Evolutionary conservation across 2,797 vertebrate species (phyloP), one percentile per base, ranked within the genome.

Genomic region (Labroides dimidiatus): DNA sequence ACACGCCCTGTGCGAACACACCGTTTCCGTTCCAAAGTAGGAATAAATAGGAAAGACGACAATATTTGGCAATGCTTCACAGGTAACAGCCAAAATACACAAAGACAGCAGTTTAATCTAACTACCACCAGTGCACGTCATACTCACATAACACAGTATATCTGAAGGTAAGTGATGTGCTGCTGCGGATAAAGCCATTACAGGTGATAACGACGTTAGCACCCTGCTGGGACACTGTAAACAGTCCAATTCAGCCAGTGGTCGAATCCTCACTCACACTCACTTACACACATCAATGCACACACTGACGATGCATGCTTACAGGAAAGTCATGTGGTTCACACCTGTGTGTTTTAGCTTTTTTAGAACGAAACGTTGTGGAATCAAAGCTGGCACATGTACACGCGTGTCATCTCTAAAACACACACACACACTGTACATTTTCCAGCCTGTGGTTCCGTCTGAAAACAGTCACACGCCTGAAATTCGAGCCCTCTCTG

Each of bases 181-280:
- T 81, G 66, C 76, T 53, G 65, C 59, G 70, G 77, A 77, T 86
- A 81, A 87, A 90, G 42, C 62, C 72, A 62, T 57, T 48, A 56
- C 43, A 61, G 50, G 58, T 56, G 55, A 56, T 44, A 69, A 62
- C 47, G 78, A 58, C 48, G 66, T 69, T 60, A 80, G 58, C 73
- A 79, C 44, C 73, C 16, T 33, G 64, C 64, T 58, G 73, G 47
- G 81, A 74, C 77, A 80, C 47, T 27, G 61, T 72, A 43, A 89
- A 87, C 72, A 84, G 86, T 91, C 84, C 49, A 82, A 80, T 71
- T 81, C 68, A 87, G 84, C 75, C 64, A 64, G 58, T 69, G 84
- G 86, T 79, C 75, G 19, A 44, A 57, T 63, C 62, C 48, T 42
- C 7, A 39, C 37, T 45, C 64, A 56, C 13, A 42, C 50, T 66